These are phyloP conservation scores for Drosophila paucipuncta DNA, from an alignment of 2,888 invertebrate species.

Conservation along the genomic window DNA sequence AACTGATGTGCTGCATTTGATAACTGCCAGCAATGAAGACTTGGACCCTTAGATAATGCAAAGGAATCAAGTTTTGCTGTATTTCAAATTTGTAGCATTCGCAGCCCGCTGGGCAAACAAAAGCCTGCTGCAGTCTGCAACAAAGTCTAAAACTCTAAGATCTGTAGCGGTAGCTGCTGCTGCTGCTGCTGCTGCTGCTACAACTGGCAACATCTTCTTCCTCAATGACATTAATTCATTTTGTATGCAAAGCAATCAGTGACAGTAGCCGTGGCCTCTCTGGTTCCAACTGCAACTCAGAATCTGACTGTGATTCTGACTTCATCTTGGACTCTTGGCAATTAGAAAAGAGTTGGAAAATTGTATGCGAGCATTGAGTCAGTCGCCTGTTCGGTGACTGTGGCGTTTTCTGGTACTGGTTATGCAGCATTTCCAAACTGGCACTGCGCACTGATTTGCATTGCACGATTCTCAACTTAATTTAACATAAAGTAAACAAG, in stretches of 20 bases:
- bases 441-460: slow-evolving; percentile 78
- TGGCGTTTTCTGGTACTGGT: slow-evolving; percentile 30
- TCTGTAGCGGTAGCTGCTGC: slow-evolving; percentile 39
- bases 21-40: slow-evolving; percentile 70
- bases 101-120: slow-evolving; percentile 43
- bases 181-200: slow-evolving; percentile 46
- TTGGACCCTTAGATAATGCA: slow-evolving; percentile 75
- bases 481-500: slow-evolving; percentile 84
- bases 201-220: slow-evolving; percentile 75
- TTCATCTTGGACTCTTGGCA: slow-evolving; percentile 62
- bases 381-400: slow-evolving; percentile 14
- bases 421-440: slow-evolving; percentile 57
- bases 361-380: slow-evolving; percentile 59
- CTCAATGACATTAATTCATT: slow-evolving; percentile 82
- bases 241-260: slow-evolving; percentile 79
- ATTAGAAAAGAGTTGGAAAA: slow-evolving; percentile 81
- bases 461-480: slow-evolving; percentile 83
- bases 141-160: slow-evolving; percentile 23
- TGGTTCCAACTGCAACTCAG: slow-evolving; percentile 26
- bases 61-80: slow-evolving; percentile 62
- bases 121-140: slow-evolving; percentile 20
- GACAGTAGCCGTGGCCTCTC: slow-evolving; percentile 60
- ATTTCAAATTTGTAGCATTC: slow-evolving; percentile 68
- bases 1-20: slow-evolving; percentile 73
- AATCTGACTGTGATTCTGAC: slow-evolving; percentile 18